Conservation (phyloP, 2,113 vertebrate genomes). For the Neolamprologus sp. region DNA sequence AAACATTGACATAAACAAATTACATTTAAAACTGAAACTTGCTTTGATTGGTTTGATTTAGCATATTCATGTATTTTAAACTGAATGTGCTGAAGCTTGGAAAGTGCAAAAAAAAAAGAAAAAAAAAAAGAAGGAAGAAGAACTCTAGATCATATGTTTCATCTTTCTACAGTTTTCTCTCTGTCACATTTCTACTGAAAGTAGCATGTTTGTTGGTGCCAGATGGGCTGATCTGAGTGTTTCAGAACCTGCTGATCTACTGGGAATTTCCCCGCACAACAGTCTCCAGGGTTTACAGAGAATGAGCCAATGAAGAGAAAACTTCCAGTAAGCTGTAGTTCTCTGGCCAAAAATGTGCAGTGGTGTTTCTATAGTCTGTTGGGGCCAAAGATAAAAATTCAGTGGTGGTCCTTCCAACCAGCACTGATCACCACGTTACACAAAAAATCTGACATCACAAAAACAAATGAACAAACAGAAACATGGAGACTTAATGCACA, state of each 20-base stretch:
- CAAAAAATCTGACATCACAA: not conserved
- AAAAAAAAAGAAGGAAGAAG: not conserved
- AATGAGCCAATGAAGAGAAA: not conserved
- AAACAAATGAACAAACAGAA: not conserved
- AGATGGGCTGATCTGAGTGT: not conserved
- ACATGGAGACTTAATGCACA: not conserved
- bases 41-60: not conserved
- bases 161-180: fast-evolving
- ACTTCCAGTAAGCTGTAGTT: not conserved
- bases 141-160: not conserved
- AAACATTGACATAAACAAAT: not conserved
- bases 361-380: not conserved
- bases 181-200: not conserved
- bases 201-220: not conserved
- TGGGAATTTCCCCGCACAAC: not conserved
- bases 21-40: not conserved
- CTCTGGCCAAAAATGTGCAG: not conserved
- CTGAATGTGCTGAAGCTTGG: not conserved
- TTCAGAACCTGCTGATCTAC: not conserved
- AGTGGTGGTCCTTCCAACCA: not conserved
- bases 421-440: not conserved
- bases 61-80: not conserved
- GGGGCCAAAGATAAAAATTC: not conserved
- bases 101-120: not conserved
- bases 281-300: not conserved